A percentile compares a stretch with the other conserved stretches of the same genome.
Conservation (phyloP, 2,113 vertebrate genomes). For the Pomatorhinus ruficollis region DNA sequence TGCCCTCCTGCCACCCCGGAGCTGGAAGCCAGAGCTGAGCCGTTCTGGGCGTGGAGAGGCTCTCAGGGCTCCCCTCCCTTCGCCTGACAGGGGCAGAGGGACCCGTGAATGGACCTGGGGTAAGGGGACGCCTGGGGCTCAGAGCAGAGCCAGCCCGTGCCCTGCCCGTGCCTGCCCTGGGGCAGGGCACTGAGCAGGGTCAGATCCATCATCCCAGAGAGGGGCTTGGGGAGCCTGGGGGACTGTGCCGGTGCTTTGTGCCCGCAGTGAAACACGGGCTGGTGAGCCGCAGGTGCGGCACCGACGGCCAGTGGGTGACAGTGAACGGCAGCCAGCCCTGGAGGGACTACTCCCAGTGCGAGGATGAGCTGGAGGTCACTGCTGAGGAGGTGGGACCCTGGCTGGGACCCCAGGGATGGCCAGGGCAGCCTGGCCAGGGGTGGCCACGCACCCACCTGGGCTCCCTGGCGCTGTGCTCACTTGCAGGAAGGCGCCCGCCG, state of each 20-base stretch:
- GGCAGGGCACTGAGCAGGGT: neutral
- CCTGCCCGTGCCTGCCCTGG: neutral
- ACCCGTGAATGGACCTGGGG: fast-evolving
- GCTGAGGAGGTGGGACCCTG: conserved; percentile 48
- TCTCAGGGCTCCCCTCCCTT: neutral
- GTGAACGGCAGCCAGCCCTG: conserved; percentile 76
- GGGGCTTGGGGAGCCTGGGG: neutral
- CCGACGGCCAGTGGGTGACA: conserved; percentile 80
- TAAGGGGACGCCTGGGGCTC: fast-evolving
- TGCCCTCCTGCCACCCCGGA: neutral
- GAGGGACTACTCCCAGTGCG: conserved; percentile 86
- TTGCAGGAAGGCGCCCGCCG: conserved; percentile 76
- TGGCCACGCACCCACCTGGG: fast-evolving
- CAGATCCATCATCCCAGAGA: fast-evolving
- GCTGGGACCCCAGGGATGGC: neutral
- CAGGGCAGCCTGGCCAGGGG: neutral
- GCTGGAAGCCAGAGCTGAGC: neutral
- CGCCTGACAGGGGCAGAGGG: fast-evolving
- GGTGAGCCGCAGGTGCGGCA: conserved; percentile 79
- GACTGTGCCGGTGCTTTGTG: neutral
- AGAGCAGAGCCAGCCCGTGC: neutral
- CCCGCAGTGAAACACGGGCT: conserved; percentile 79
- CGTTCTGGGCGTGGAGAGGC: fast-evolving
- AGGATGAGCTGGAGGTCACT: conserved; percentile 71
- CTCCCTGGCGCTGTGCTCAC: fast-evolving